phyloP scores from a whole-genome alignment of 2,797 vertebrate species.

The Pantherophis alleghaniensis region DNA sequence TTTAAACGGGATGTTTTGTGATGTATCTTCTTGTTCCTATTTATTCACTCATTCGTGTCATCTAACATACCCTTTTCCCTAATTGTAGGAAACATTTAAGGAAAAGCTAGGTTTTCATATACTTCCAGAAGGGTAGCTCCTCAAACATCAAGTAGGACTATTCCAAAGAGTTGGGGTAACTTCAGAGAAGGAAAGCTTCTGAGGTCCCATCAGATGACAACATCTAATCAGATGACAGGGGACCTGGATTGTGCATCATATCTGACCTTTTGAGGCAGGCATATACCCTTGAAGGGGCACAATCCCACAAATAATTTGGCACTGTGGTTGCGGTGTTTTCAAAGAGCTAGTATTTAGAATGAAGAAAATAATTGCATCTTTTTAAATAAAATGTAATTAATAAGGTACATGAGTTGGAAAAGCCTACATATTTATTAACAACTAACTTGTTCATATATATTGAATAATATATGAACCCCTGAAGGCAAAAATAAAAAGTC shows the following conservation, averaged over 20 bases:
- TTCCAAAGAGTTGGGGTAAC: neutral
- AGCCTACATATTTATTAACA: neutral
- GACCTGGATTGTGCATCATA: neutral
- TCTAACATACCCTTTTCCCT: neutral
- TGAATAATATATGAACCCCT: neutral
- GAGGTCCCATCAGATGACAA: neutral
- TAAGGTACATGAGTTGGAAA: conserved; percentile 8
- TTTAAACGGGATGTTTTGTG: neutral
- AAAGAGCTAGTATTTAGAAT: neutral
- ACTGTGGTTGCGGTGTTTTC: neutral
- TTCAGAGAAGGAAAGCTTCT: neutral
- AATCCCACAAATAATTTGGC: neutral
- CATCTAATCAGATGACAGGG: neutral
- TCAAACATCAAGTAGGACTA: neutral
- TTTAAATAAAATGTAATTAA: conserved; percentile 11
- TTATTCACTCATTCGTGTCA: neutral
- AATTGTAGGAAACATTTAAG: neutral
- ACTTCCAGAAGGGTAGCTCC: neutral
- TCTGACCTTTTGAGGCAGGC: neutral
- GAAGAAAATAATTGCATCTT: neutral
- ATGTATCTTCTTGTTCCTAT: neutral
- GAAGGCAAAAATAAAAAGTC: neutral
- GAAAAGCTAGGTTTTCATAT: neutral
- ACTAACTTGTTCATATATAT: neutral
- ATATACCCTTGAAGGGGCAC: neutral